Base-by-base conservation (phyloP, 2,113 vertebrate species). In the Kryptolebias marmoratus region DNA sequence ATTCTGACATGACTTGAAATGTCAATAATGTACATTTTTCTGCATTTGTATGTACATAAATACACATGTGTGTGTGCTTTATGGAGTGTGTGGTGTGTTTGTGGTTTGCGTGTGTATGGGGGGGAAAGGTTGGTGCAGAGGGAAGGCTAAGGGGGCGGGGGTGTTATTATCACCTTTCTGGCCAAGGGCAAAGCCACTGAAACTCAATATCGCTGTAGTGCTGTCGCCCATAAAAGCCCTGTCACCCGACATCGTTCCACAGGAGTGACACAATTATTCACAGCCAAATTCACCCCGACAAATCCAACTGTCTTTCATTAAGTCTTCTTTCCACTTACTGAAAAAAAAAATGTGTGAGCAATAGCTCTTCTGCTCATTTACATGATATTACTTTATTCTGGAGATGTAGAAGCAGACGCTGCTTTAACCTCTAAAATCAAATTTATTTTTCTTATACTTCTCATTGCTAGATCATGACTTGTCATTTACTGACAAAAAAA, bases 221-320 rank as follows among this genome's bases (percentile, higher is more conserved):
- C 71, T 75, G 76, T 84, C 69, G 64, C 64, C 76, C 86, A 77
- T 78, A 84, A 87, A 88, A 86, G 80, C 81, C 79, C 84, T 57
- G 82, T 88, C 88, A 86, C 81, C 85, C 71, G 66, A 77, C 89
- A 88, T 81, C 78, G 88, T 91, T 90, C 87, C 88, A 86, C 83
- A 76, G 86, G 86, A 75, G 79, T 93, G 83, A 92, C 79, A 84
- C 84, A 92, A 91, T 89, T 79, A 75, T 86, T 91, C 87, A 90
- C 67, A 77, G 64, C 59, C 67, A 68, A 69, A 78, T 49, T 68
- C 80, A 75, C 15, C 63, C 75, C 71, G 78, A 79, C 61, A 55
- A 44, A 56, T 47, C 50, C 39, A 47, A 18, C 64, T 73, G 69
- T 68, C 73, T 59, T 64, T 52, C 63, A 66, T 59, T 6, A 1